A percentile compares a stretch with the other conserved stretches of the same genome.
Evolutionary conservation across 1,140 invertebrate genomes (phyloP).

Genomic region (Bombyx mori): ASM3026992v2 NC_085127.1:5001001-5001500

Average conservation of each 20-base stretch:
- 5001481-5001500: slow-evolving; percentile 57
- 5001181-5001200: slow-evolving; percentile 99
- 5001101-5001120: background rate
- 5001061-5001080: too few species aligned
- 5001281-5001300: slow-evolving; percentile 90
- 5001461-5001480: slow-evolving; percentile 68
- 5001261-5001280: slow-evolving; percentile 94
- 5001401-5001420: slow-evolving; percentile 72
- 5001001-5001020: too few species aligned
- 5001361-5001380: slow-evolving; percentile 77
- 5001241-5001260: slow-evolving; percentile 98
- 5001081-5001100: background rate
- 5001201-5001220: slow-evolving; percentile 96
- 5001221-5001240: slow-evolving; percentile 97
- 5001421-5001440: slow-evolving; percentile 71
- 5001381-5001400: slow-evolving; percentile 72
- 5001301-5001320: slow-evolving; percentile 76
- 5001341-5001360: slow-evolving; percentile 73
- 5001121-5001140: slow-evolving; percentile 93
- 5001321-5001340: slow-evolving; percentile 74
- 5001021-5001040: too few species aligned
- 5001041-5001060: too few species aligned
- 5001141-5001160: slow-evolving; percentile 98
- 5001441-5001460: slow-evolving; percentile 69
- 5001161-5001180: slow-evolving; percentile 98